Base-by-base conservation (phyloP, 1,140 invertebrate genomes). In the Papilio glaucus region DNA sequence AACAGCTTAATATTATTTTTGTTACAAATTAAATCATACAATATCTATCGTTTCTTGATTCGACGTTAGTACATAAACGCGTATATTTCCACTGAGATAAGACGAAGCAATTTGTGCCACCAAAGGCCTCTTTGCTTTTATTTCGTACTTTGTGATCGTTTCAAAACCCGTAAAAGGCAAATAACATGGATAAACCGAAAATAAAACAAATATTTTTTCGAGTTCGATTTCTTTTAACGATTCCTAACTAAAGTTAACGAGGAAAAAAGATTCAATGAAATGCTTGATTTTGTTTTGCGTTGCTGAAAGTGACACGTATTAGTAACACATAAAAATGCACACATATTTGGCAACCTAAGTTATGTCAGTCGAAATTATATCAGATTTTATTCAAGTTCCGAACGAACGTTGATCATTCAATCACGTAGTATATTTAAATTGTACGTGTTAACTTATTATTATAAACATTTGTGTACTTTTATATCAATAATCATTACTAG, bases 141-240 rank as follows among this genome's bases (percentile, higher is more conserved):
- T 38, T 63, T 38, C 62, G 62, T 63, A 38, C 37, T 63, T 39
- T 39, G 33, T 63, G 62, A 63, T 63, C 62, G 62, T 39, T 39
- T 39, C 33, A 21, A 39, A 63, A 39, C 15, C 62, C 62, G 62
- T 63, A 38, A 63, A 63, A 63, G 62, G 37, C 62, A 63, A 63
- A 63, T 63, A 63, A 63, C 62, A 39, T 63, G 37, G 62, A 63
- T 63, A 41, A 63, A 63, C 62, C 62, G 29, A 38, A 15, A 15
- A 63, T 37, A 38, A 63, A 63, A 63, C 61, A 63, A 63, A 63
- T 63, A 63, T 63, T 63, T 53, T 63, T 63, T 38, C 62, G 37
- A 63, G 29, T 63, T 63, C 62, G 62, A 63, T 63, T 63, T 63
- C 37, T 37, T 37, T 33, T 63, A 63, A 63, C 62, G 62, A 63